Evolutionary conservation across 1,140 invertebrate species (phyloP).

Genomic region (Harlomillsia oculata): DNA sequence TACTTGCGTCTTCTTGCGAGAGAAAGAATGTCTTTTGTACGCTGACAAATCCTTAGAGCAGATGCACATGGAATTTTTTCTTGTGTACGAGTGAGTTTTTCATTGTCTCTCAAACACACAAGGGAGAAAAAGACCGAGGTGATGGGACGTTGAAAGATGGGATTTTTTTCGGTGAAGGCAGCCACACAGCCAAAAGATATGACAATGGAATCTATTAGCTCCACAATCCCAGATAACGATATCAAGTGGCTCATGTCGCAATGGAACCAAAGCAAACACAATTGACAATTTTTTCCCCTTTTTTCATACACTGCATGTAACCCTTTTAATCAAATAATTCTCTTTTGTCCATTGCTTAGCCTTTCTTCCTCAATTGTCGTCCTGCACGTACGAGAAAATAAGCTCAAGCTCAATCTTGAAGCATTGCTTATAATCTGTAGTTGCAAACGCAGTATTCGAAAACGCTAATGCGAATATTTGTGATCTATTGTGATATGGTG

Average conservation of each 20-base stretch:
- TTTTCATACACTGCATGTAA: not conserved
- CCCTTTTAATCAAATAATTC: slow-evolving; percentile 21
- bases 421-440: no score
- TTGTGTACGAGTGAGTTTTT: not conserved
- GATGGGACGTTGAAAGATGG: not conserved
- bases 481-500: no score
- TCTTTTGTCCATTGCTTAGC: slow-evolving; percentile 5
- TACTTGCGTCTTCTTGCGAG: not conserved
- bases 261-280: slow-evolving; percentile 1
- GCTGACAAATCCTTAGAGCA: not conserved
- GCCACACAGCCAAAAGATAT: not conserved
- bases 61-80: not conserved
- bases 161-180: not conserved
- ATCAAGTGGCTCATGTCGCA: slow-evolving; percentile 19
- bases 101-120: not conserved
- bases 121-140: not conserved
- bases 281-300: slow-evolving; percentile 3
- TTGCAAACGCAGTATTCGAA: no score
- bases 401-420: no score
- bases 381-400: not conserved
- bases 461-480: no score
- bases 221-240: slow-evolving; percentile 12
- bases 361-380: slow-evolving; percentile 11
- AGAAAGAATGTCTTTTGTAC: not conserved
- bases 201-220: slow-evolving; percentile 15